A percentile compares a stretch with the other conserved stretches of the same genome.
Conservation (phyloP, 2,888 invertebrate genomes). For the Dioctria linearis region DNA sequence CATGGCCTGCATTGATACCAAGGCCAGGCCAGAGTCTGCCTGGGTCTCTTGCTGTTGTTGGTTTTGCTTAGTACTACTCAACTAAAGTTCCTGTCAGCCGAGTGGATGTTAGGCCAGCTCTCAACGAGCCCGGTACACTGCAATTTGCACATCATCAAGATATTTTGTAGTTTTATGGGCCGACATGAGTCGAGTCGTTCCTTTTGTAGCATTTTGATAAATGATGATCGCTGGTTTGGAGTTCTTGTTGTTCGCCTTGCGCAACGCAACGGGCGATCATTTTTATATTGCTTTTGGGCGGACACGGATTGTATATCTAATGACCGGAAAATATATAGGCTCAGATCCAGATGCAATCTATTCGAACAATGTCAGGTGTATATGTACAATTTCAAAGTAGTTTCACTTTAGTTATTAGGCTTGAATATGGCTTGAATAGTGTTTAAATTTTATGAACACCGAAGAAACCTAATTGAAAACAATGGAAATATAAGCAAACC, state of each 20-base stretch:
- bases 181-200: slow-evolving; percentile 40
- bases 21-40: neutral
- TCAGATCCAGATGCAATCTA: slow-evolving; percentile 18
- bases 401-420: slow-evolving; percentile 8
- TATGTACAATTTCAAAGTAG: slow-evolving; percentile 5
- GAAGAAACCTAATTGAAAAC: neutral
- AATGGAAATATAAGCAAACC: neutral
- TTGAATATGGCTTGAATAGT: neutral
- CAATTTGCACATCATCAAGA: slow-evolving; percentile 55
- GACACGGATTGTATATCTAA: slow-evolving; percentile 31
- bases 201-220: slow-evolving; percentile 33
- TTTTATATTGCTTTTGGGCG: slow-evolving; percentile 38
- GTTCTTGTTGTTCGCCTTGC: slow-evolving; percentile 10
- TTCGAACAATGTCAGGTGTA: slow-evolving; percentile 24
- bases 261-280: slow-evolving; percentile 3
- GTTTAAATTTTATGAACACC: neutral
- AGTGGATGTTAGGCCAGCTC: slow-evolving; percentile 16
- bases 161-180: slow-evolving; percentile 52
- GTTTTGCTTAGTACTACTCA: slow-evolving; percentile 19
- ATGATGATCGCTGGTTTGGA: slow-evolving; percentile 19
- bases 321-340: slow-evolving; percentile 44
- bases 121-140: slow-evolving; percentile 44
- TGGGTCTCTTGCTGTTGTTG: slow-evolving; percentile 25
- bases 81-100: slow-evolving; percentile 4
- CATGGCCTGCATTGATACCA: neutral